These are phyloP conservation scores for Drosophila sproati DNA, from an alignment of 1,140 invertebrate species.

Conservation along the genomic window DNA sequence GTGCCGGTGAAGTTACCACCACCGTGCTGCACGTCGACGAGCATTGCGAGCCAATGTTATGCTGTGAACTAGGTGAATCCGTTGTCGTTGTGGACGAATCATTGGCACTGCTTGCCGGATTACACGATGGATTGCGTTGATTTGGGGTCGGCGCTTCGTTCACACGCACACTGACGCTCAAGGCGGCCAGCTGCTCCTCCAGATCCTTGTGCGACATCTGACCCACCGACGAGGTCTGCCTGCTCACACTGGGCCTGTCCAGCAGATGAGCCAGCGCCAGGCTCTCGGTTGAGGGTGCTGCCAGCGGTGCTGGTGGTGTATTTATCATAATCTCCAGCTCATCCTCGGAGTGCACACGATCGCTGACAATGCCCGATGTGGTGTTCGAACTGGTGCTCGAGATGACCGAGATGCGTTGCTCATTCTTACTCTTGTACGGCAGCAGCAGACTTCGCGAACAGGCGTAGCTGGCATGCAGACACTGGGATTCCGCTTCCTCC, in stretches of 20 bases:
- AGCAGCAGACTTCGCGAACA: constrained; percentile 88
- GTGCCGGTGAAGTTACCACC: constrained; percentile 87
- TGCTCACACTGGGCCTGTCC: constrained; percentile 86
- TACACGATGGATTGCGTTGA: constrained; percentile 42
- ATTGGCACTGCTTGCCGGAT: constrained; percentile 24
- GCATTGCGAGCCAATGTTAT: constrained; percentile 89
- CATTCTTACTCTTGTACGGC: constrained; percentile 88
- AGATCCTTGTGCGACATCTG: constrained; percentile 84
- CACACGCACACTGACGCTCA: constrained; percentile 74
- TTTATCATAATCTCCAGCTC: constrained; percentile 94
- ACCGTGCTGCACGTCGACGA: constrained; percentile 93
- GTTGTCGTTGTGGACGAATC: constrained; percentile 70
- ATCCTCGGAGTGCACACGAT: constrained; percentile 96
- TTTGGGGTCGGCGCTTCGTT: constrained; percentile 77
- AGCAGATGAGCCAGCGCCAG: constrained; percentile 89
- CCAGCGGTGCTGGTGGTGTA: constrained; percentile 86
- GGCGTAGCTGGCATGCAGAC: constrained; percentile 87
- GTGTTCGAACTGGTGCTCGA: constrained; percentile 97
- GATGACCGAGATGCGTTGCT: constrained; percentile 95
- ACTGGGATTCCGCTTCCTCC: constrained; percentile 86
- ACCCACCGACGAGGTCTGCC: constrained; percentile 85
- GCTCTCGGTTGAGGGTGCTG: constrained; percentile 90
- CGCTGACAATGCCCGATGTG: constrained; percentile 97
- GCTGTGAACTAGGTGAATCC: constrained; percentile 81
- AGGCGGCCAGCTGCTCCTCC: constrained; percentile 77